Conservation (phyloP, 1,140 invertebrate species). For the Pachyrhynchus sulphureomaculatus region DNA sequence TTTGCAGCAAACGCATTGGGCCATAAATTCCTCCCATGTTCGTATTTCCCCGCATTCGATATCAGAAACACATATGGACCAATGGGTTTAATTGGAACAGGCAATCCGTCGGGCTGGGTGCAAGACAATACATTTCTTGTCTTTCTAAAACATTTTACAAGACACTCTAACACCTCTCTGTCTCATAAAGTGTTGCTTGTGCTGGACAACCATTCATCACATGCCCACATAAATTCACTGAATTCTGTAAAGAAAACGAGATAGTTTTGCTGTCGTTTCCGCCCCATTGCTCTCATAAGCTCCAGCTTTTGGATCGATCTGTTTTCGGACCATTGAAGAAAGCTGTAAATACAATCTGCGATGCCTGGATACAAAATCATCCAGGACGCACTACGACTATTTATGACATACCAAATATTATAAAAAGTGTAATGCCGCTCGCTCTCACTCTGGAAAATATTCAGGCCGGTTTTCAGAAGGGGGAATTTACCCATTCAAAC, state of each 20-base stretch:
- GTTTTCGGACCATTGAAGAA: conserved; percentile 49
- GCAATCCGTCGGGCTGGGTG: conserved; percentile 34
- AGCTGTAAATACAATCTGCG: too few relatives aligned
- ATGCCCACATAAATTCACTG: conserved; percentile 38
- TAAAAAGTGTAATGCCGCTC: conserved; percentile 47
- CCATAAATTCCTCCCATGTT: too few relatives aligned
- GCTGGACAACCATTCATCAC: conserved; percentile 28
- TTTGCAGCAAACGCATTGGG: conserved; percentile 48
- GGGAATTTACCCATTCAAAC: not conserved
- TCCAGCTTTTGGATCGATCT: conserved; percentile 48
- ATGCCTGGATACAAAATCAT: too few relatives aligned
- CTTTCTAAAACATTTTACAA: too few relatives aligned
- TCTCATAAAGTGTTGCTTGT: not conserved
- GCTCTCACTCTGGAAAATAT: conserved; percentile 38
- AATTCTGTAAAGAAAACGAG: conserved; percentile 43
- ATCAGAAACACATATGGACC: conserved; percentile 38
- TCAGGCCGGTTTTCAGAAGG: not conserved
- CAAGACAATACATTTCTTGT: too few relatives aligned
- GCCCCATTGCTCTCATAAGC: too few relatives aligned
- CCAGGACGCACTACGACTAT: conserved; percentile 55
- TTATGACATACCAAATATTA: conserved; percentile 53
- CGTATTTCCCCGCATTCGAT: conserved; percentile 49
- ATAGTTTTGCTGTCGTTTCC: conserved; percentile 43
- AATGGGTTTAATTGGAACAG: conserved; percentile 19
- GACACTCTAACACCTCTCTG: too few relatives aligned